Conservation (phyloP, 1,140 invertebrate species). For the Laodelphax striatellus region DNA sequence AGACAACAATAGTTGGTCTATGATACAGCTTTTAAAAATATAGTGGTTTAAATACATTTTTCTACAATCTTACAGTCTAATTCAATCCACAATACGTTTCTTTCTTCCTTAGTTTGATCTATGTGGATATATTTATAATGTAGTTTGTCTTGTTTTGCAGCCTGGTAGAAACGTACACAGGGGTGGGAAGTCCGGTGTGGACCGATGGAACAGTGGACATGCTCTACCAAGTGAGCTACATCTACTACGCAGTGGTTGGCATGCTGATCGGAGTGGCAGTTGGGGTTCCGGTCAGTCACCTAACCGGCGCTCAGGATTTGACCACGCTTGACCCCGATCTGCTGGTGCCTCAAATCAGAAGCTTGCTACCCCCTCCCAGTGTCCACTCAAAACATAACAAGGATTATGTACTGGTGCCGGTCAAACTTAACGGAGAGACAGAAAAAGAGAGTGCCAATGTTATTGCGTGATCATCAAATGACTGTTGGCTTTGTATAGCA, state of each 20-base stretch:
- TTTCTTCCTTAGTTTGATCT: no score
- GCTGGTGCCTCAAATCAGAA: constrained; percentile 18
- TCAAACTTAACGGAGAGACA: no score
- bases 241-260: constrained; percentile 55
- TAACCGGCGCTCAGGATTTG: constrained; percentile 33
- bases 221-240: constrained; percentile 40
- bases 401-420: no score
- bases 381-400: no score
- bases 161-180: constrained; percentile 2
- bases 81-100: no score
- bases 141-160: no score
- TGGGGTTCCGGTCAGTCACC: constrained; percentile 52
- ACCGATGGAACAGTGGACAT: constrained; percentile 20
- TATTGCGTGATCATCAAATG: not conserved
- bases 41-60: no score
- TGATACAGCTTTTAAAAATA: no score
- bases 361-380: not conserved
- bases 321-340: constrained; percentile 17
- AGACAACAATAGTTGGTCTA: no score
- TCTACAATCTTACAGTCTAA: no score
- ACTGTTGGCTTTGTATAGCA: not conserved
- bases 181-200: not conserved
- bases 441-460: no score
- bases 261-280: constrained; percentile 50
- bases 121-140: no score